Percentiles rank a stretch among this genome's conserved stretches.
These are phyloP conservation scores for Lasioglossum albipes DNA, from an alignment of 1,140 invertebrate species.

Conservation along the genomic window DNA sequence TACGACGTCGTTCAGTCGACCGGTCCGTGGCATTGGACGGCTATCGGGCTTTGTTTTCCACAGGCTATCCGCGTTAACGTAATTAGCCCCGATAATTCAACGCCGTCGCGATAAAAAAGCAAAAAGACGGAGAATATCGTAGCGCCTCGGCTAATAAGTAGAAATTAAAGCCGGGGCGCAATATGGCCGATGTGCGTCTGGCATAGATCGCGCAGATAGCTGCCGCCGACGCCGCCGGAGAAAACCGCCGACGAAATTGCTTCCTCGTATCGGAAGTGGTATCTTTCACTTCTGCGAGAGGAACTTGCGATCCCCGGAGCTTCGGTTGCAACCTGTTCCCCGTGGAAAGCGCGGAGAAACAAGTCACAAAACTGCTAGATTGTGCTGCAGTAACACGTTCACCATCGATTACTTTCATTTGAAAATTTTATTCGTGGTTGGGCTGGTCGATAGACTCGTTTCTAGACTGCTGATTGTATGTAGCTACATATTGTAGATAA, in stretches of 20 bases:
- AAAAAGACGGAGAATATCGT: not conserved
- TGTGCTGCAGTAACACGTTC: too few species aligned
- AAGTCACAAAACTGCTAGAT: not conserved
- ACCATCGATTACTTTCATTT: too few species aligned
- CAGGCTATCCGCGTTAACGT: not conserved
- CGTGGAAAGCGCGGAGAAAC: constrained; percentile 5
- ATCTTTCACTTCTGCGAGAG: constrained; percentile 3
- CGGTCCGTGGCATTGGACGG: not conserved
- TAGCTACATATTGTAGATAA: too few species aligned
- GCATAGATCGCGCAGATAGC: not conserved
- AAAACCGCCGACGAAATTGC: constrained; percentile 7
- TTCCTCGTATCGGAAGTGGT: constrained; percentile 7
- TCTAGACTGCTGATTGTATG: too few species aligned
- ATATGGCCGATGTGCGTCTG: not conserved
- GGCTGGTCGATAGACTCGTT: too few species aligned
- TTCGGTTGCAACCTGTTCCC: constrained; percentile 4
- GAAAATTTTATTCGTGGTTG: too few species aligned
- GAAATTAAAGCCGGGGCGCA: not conserved
- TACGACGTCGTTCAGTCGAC: not conserved
- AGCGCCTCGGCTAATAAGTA: not conserved
- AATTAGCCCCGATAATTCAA: constrained; percentile 4
- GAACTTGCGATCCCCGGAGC: not conserved
- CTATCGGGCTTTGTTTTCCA: constrained; percentile 23
- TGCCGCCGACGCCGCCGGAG: not conserved
- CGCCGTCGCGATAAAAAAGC: not conserved